Percentiles rank a stretch among this genome's conserved stretches.
These are phyloP conservation scores for Cervus canadensis DNA, from an alignment of 2,113 vertebrate species.

Conservation along the genomic window DNA sequence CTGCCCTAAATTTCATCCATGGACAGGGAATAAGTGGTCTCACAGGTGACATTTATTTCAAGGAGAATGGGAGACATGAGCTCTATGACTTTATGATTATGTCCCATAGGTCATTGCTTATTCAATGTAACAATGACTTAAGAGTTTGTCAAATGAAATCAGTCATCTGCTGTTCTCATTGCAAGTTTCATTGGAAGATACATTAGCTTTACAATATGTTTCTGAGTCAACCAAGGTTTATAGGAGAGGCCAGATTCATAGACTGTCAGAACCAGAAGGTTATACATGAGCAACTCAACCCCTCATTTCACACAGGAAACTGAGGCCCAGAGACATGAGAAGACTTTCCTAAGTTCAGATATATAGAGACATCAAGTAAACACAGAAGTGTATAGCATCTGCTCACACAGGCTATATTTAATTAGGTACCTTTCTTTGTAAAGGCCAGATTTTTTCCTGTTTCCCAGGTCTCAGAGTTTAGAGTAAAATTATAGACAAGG, in stretches of 20 bases:
- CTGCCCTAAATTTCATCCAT: not conserved
- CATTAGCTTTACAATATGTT: not conserved
- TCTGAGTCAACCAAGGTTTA: not conserved
- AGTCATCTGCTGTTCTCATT: not conserved
- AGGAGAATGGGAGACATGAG: not conserved
- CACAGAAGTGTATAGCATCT: not conserved
- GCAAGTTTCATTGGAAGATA: not conserved
- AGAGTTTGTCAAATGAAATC: not conserved
- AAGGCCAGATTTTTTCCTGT: not conserved
- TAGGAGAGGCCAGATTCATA: not conserved
- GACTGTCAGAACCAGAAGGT: not conserved
- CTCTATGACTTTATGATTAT: not conserved
- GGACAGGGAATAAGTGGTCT: not conserved
- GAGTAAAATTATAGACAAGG: conserved; percentile 9
- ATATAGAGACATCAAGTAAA: not conserved
- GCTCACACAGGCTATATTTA: not conserved
- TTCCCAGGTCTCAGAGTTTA: not conserved
- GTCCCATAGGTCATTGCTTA: not conserved
- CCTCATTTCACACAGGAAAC: not conserved
- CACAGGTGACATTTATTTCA: not conserved
- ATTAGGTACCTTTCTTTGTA: not conserved
- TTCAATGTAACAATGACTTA: not conserved
- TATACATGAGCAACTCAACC: not conserved
- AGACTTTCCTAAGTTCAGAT: not conserved
- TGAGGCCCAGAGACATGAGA: not conserved